Percentiles rank a stretch among this genome's conserved stretches.
These are phyloP conservation scores for Allobates femoralis DNA, from an alignment of 2,797 vertebrate species.

Conservation along the genomic window DNA sequence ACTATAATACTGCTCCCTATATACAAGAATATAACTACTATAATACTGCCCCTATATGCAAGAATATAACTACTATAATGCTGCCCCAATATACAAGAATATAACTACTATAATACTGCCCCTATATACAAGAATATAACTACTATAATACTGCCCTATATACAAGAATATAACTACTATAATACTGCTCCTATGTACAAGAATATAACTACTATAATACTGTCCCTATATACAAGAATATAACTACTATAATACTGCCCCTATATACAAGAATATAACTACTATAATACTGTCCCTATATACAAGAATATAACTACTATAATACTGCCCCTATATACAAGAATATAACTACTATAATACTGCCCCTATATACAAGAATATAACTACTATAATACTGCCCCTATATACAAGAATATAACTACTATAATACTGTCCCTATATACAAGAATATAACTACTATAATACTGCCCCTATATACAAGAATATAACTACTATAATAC, in stretches of 20 bases:
- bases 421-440: neutral
- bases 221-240: neutral
- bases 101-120: slow-evolving; percentile 3
- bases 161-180: slow-evolving; percentile 1
- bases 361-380: neutral
- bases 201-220: slow-evolving; percentile 11
- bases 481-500: slow-evolving; percentile 15
- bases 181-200: neutral
- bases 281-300: neutral
- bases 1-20: slow-evolving; percentile 1
- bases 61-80: neutral
- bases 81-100: neutral
- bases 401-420: neutral
- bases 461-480: neutral
- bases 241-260: neutral
- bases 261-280: slow-evolving; percentile 1
- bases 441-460: slow-evolving; percentile 4
- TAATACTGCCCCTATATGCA: neutral
- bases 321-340: neutral
- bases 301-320: slow-evolving; percentile 11
- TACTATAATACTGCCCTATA: neutral
- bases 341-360: slow-evolving; percentile 9
- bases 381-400: slow-evolving; percentile 4
- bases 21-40: neutral
- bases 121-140: neutral